Evolutionary conservation across 2,797 vertebrate species (phyloP).

Genomic region (Semotilus atromaculatus): DNA sequence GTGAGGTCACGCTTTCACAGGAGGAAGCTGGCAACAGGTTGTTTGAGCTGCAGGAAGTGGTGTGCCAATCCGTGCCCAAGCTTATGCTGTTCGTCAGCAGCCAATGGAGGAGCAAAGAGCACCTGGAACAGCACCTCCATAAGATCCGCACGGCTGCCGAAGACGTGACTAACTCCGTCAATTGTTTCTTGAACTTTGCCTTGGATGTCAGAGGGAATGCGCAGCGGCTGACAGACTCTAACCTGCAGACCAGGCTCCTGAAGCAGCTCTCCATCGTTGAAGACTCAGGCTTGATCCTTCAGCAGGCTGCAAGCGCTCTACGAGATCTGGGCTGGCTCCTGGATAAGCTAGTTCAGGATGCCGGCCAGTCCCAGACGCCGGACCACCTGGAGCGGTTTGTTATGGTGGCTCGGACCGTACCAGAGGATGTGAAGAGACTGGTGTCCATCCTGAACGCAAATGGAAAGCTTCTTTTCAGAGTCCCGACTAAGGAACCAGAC

Average conservation of each 20-base stretch:
- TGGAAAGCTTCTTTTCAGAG: constrained; percentile 88
- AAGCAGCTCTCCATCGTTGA: constrained; percentile 86
- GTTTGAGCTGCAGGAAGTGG: constrained; percentile 80
- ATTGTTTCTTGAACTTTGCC: constrained; percentile 85
- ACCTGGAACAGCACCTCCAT: constrained; percentile 83
- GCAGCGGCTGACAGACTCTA: constrained; percentile 76
- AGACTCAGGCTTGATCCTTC: constrained; percentile 85
- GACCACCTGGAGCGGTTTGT: constrained; percentile 93
- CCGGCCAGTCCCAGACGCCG: constrained; percentile 74
- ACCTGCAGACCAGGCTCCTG: constrained; percentile 85
- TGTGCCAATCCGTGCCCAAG: constrained; percentile 79
- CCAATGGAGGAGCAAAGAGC: constrained; percentile 85
- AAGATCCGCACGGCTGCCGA: constrained; percentile 83
- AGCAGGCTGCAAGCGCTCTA: constrained; percentile 79
- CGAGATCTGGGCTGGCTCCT: constrained; percentile 82
- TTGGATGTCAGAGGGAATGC: constrained; percentile 79
- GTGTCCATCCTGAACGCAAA: constrained; percentile 94
- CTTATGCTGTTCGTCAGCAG: constrained; percentile 94
- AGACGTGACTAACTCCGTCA: constrained; percentile 76
- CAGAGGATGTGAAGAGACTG: constrained; percentile 91
- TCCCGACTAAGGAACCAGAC: constrained; percentile 65
- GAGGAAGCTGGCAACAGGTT: constrained; percentile 79
- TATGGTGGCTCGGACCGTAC: constrained; percentile 88
- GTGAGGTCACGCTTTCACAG: constrained; percentile 80
- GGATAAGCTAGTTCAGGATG: constrained; percentile 79